Evolutionary conservation across 2,113 vertebrate genomes (phyloP).

Genomic region (Fulmarus glacialis): DNA sequence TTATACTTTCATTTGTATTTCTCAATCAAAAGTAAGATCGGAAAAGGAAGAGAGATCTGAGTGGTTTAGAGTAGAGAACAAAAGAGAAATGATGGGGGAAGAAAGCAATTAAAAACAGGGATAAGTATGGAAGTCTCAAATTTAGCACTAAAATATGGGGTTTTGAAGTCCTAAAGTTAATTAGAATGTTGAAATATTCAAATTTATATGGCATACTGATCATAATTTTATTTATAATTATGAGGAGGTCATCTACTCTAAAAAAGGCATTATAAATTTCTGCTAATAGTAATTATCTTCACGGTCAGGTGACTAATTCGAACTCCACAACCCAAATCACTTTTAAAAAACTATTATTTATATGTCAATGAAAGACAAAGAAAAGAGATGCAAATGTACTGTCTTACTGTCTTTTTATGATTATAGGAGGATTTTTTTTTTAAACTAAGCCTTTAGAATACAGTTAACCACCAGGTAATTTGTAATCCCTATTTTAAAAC

Average conservation of each 20-base stretch:
- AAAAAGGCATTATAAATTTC: not conserved
- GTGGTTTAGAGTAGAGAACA: not conserved
- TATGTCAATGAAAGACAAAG: conserved; percentile 36
- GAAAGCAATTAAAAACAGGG: not conserved
- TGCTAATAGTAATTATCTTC: conserved; percentile 33
- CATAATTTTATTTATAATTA: conserved; percentile 33
- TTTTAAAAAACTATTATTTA: conserved; percentile 35
- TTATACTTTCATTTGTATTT: not conserved
- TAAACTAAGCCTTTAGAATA: not conserved
- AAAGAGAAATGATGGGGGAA: not conserved
- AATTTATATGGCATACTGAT: not conserved
- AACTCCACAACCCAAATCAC: not conserved
- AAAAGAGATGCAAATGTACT: conserved; percentile 23
- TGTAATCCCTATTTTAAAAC: not conserved
- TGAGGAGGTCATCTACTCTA: not conserved
- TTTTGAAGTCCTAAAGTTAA: not conserved
- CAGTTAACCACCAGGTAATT: not conserved
- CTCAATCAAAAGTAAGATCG: not conserved
- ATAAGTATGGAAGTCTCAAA: not conserved
- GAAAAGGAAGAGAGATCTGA: not conserved
- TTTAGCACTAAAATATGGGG: not conserved
- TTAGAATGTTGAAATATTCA: conserved; percentile 32
- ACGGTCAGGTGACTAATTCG: not conserved
- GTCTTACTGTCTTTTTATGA: not conserved
- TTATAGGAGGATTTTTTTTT: not conserved